Percentiles rank a stretch among this genome's conserved stretches.
These are phyloP conservation scores for Picathartes gymnocephalus DNA, from an alignment of 2,113 vertebrate species.

Conservation along the genomic window DNA sequence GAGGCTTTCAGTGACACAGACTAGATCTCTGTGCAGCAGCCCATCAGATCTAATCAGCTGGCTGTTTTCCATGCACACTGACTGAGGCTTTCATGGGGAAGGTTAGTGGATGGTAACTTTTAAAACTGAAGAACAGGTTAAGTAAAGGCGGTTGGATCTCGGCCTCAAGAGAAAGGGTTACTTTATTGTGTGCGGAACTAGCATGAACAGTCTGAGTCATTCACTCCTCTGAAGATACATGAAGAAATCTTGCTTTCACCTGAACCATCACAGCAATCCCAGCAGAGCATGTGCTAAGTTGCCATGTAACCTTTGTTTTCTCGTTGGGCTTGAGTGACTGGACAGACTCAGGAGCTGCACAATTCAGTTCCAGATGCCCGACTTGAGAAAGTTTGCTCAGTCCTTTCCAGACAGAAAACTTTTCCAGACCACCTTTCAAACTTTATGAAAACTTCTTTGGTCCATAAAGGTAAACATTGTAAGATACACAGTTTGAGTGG, in stretches of 20 bases:
- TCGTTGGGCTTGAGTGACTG: not conserved
- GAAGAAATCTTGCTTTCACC: not conserved
- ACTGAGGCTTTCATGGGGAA: conserved; percentile 14
- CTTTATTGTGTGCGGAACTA: not conserved
- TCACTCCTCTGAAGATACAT: not conserved
- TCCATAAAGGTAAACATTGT: not conserved
- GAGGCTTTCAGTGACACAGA: conserved; percentile 36
- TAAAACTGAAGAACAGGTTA: conserved; percentile 16
- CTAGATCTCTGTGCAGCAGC: conserved; percentile 28
- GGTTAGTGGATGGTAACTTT: conserved; percentile 37
- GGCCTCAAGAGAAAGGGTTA: not conserved
- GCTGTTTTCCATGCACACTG: conserved; percentile 9
- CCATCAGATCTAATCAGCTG: conserved; percentile 63
- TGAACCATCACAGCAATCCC: not conserved
- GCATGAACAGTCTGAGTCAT: not conserved
- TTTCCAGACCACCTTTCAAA: not conserved
- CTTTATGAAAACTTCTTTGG: not conserved
- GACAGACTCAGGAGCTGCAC: not conserved
- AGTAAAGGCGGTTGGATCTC: not conserved
- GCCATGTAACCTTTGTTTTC: not conserved
- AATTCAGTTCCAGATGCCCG: not conserved
- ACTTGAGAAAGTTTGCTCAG: not conserved
- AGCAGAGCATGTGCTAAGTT: not conserved
- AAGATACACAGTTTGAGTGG: not conserved
- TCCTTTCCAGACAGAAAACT: not conserved